Evolutionary conservation across 2,113 vertebrate genomes (phyloP), one percentile per base, ranked within the genome.

Genomic region (Zosterops borbonicus): DNA sequence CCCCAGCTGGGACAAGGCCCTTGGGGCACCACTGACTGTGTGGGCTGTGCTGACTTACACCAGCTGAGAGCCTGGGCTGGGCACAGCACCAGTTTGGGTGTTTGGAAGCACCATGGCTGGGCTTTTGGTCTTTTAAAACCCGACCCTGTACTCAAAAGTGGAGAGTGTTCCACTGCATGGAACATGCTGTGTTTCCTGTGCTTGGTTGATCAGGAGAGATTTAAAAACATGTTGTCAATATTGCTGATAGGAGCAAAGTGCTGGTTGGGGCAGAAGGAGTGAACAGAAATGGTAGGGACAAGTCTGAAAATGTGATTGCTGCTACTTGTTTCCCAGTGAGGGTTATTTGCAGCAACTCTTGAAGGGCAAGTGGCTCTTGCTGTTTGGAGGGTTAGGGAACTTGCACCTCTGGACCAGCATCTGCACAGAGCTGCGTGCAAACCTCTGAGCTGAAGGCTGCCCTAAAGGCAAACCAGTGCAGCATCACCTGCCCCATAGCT

Each of bases 11-110:
- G 65, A 47, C 35, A 5, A 1, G 49, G 74, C 60, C 49, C 31
- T 2, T 1, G 3, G n/a, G 58, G 41, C 58, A 16, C 22, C 1
- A 1, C 67, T 52, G 69, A 2, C 60, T 55, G 21, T 23, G 5
- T 29, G 1, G 28, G 39, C 62, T 56, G 11, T 0, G 1, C 63
- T 83, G 83, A 11, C 22, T 64, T 22, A 6, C 21, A 47, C 39
- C 29, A 39, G 56, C 60, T 53, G 74, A 31, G 64, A 73, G 76
- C 49, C 59, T 78, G 71, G 58, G 55, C 55, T 1, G 0, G 14
- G 8, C 31, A 24, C 3, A 1, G 21, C 46, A 11, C 9, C 46
- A 9, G 23, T 13, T n/a, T 15, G 71, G 49, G 13, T 24, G n/a
- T 29, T 14, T 18, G 65, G 20, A 67, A 35, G 35, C 74, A 49